Conservation (phyloP, 2,113 vertebrate species). For the Hydrochoerus hydrochaeris region DNA sequence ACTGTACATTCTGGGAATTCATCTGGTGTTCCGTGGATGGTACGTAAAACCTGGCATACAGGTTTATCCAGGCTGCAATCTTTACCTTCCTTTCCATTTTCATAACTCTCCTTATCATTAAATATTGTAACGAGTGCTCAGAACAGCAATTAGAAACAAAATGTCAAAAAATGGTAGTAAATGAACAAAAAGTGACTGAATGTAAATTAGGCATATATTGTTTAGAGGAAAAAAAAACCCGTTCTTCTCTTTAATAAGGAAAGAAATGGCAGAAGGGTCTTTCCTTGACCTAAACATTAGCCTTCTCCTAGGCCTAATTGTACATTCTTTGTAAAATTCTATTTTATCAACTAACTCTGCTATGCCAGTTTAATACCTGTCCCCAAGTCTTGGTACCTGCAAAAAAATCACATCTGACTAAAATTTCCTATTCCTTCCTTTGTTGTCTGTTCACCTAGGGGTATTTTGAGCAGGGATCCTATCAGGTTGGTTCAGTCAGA, state of each 20-base stretch:
- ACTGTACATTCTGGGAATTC: not conserved
- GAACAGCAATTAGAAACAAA: not conserved
- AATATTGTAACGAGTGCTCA: not conserved
- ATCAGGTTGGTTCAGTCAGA: too few relatives aligned
- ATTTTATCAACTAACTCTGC: not conserved
- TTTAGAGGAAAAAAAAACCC: not conserved
- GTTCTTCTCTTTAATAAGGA: not conserved
- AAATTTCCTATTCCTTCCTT: not conserved
- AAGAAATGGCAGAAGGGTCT: not conserved
- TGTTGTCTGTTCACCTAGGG: too few relatives aligned
- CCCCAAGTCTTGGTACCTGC: not conserved
- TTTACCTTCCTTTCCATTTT: not conserved
- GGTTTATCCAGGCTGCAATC: not conserved
- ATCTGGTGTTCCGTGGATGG: not conserved
- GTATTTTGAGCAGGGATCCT: too few relatives aligned
- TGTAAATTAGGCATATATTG: not conserved
- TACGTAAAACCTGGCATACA: not conserved
- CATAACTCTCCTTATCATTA: not conserved
- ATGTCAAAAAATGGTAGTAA: not conserved
- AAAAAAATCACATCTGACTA: not conserved
- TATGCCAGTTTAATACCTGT: not conserved
- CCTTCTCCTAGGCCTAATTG: not conserved
- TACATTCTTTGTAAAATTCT: not conserved
- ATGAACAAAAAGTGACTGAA: not conserved
- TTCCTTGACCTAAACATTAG: not conserved